A percentile compares a stretch with the other conserved stretches of the same genome.
These are phyloP conservation scores for Lindbergichthys nudifrons DNA, from an alignment of 2,797 vertebrate genomes.

Conservation along the genomic window DNA sequence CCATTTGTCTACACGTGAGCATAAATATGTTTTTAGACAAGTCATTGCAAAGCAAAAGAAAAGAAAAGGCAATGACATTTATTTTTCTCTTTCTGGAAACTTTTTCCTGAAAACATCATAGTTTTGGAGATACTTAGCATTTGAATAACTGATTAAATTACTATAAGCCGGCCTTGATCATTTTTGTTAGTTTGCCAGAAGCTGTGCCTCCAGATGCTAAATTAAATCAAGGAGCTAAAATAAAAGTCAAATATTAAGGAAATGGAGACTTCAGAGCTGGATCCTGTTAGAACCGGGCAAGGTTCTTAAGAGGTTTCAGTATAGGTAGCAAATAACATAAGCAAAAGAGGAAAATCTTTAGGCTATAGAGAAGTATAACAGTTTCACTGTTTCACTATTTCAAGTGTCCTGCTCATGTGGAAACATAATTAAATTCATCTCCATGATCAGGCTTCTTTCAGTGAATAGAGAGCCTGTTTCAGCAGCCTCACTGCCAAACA, in stretches of 20 bases:
- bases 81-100: conserved; percentile 35
- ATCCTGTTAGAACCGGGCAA: conserved; percentile 10
- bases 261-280: conserved; percentile 32
- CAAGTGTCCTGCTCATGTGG: conserved; percentile 39
- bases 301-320: conserved; percentile 40
- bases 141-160: conserved; percentile 23
- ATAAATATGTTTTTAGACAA: conserved; percentile 30
- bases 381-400: conserved; percentile 42
- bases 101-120: conserved; percentile 12
- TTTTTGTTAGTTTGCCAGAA: conserved; percentile 24
- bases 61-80: conserved; percentile 5
- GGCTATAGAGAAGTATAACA: conserved; percentile 30
- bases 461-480: conserved; percentile 19
- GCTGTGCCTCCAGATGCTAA: conserved; percentile 28
- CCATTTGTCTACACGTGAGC: conserved; percentile 38
- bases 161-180: neutral
- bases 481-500: neutral
- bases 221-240: conserved; percentile 39
- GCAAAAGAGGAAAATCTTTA: conserved; percentile 38
- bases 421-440: conserved; percentile 35
- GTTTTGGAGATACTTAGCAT: conserved; percentile 29
- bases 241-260: conserved; percentile 45
- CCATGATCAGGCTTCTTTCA: neutral
- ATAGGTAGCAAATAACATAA: conserved; percentile 42
- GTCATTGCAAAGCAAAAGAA: conserved; percentile 21